These are phyloP conservation scores for Chauna torquata DNA, from an alignment of 2,113 vertebrate species.

Conservation along the genomic window DNA sequence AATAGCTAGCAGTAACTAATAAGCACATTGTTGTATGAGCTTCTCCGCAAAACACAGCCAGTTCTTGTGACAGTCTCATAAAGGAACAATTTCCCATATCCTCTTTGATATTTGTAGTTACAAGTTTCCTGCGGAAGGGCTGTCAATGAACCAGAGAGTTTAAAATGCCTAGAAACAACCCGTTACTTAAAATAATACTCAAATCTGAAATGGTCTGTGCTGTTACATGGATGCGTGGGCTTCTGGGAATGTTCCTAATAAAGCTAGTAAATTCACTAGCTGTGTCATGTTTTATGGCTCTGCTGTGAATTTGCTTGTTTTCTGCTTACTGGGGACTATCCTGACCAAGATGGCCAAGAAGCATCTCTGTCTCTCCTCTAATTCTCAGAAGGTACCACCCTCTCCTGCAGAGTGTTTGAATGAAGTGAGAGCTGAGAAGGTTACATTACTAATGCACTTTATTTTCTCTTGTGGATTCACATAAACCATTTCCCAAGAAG, in stretches of 20 bases:
- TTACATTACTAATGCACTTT: neutral
- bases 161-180: neutral
- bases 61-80: neutral
- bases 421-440: neutral
- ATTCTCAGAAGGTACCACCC: neutral
- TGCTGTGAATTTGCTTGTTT: neutral
- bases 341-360: neutral
- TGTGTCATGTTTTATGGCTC: neutral
- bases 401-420: neutral
- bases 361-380: neutral
- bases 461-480: neutral
- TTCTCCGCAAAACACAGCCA: neutral
- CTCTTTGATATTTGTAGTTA: neutral
- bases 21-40: neutral
- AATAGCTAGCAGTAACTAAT: neutral
- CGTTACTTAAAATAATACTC: neutral
- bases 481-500: neutral
- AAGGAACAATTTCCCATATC: neutral
- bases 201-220: neutral
- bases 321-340: neutral
- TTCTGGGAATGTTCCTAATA: neutral
- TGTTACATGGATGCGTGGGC: neutral
- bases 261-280: neutral
- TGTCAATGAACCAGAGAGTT: neutral
- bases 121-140: neutral